Conservation (phyloP, 1,140 invertebrate species). For the Pogonognathellus flavescens region DNA sequence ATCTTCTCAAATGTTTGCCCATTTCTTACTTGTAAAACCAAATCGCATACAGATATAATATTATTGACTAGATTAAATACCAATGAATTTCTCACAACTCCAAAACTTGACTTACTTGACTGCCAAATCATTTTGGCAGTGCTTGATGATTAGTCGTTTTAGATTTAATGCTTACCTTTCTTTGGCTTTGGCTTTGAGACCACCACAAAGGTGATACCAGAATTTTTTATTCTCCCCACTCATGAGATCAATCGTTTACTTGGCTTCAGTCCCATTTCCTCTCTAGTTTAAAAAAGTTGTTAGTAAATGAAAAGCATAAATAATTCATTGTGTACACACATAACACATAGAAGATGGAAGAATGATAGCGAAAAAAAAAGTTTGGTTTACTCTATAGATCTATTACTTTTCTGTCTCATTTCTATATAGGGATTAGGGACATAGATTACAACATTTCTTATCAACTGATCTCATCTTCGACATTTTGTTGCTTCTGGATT, state of each 20-base stretch:
- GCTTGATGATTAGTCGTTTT: constrained; percentile 28
- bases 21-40: not conserved
- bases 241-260: not conserved
- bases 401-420: too few relatives aligned
- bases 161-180: constrained; percentile 35
- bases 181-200: not conserved
- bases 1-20: constrained; percentile 1
- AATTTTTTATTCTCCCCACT: not conserved
- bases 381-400: too few relatives aligned
- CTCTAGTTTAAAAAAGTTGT: not conserved
- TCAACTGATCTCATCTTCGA: too few relatives aligned
- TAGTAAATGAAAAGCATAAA: not conserved
- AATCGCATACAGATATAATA: constrained; percentile 2
- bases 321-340: not conserved
- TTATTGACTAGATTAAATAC: constrained; percentile 1
- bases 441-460: too few relatives aligned
- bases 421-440: too few relatives aligned
- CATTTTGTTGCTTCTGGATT: too few relatives aligned
- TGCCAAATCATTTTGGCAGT: constrained; percentile 40
- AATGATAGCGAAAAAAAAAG: too few relatives aligned
- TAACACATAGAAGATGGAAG: too few relatives aligned
- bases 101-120: not conserved
- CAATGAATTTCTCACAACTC: not conserved
- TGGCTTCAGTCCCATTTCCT: not conserved
- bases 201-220: not conserved